Evolutionary conservation across 2,797 vertebrate genomes (phyloP).

Genomic region (Babyrousa celebensis): DNA sequence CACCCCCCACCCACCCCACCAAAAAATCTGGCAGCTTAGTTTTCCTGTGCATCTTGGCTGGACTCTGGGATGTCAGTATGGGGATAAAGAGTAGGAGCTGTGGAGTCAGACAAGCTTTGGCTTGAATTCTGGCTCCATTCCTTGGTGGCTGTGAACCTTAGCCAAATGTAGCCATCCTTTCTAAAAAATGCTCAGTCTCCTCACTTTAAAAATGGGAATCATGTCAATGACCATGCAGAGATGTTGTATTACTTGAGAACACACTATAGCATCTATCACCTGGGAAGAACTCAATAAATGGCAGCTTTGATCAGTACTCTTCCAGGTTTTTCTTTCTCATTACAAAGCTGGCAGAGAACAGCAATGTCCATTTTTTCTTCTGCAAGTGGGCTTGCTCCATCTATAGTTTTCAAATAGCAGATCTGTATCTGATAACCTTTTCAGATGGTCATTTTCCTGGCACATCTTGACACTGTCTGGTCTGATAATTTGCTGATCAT

Average conservation of each 20-base stretch:
- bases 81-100: background rate
- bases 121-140: background rate
- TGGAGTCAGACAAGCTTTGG: background rate
- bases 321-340: background rate
- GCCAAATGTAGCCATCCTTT: background rate
- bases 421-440: background rate
- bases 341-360: background rate
- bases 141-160: background rate
- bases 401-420: background rate
- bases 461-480: background rate
- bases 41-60: background rate
- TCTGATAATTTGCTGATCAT: background rate
- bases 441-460: background rate
- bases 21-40: background rate
- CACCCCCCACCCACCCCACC: background rate
- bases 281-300: background rate
- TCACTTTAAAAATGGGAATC: constrained; percentile 24
- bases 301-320: background rate
- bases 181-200: background rate
- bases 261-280: background rate
- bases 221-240: background rate
- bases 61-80: background rate
- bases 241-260: background rate
- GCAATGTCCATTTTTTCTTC: background rate
- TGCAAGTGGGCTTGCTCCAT: background rate